phyloP scores from a whole-genome alignment of 2,797 vertebrate species.

The Dendrocincla tyrannina region DNA sequence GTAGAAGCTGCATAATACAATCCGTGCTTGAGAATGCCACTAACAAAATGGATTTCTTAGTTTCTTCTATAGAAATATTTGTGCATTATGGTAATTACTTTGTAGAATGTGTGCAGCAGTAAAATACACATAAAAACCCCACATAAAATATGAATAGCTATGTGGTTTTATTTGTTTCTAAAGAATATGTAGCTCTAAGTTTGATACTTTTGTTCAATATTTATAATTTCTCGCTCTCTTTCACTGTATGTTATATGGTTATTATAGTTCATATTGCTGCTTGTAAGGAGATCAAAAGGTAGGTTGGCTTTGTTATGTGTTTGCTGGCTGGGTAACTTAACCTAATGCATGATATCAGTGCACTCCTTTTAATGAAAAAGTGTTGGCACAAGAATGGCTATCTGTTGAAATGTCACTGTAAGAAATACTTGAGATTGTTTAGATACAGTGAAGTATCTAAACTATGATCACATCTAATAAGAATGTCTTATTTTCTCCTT shows the following conservation, averaged over 20 bases:
- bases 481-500: not conserved
- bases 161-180: not conserved
- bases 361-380: not conserved
- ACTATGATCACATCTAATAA: not conserved
- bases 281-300: not conserved
- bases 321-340: not conserved
- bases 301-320: not conserved
- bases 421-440: slow-evolving; percentile 29
- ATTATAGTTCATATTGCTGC: not conserved
- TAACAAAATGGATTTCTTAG: not conserved
- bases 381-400: not conserved
- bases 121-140: not conserved
- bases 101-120: not conserved
- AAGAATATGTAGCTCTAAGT: not conserved
- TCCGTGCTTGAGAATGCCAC: not conserved
- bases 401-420: slow-evolving; percentile 20
- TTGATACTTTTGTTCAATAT: not conserved
- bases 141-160: not conserved
- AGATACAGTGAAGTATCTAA: not conserved
- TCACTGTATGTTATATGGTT: not conserved
- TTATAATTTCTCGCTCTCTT: not conserved
- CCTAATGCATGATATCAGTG: not conserved
- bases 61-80: not conserved
- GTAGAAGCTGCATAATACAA: not conserved
- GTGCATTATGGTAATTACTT: not conserved